Evolutionary conservation across 2,888 invertebrate species (phyloP), one percentile per base, ranked within the genome.

Genomic region (Oegoconia quadripuncta): DNA sequence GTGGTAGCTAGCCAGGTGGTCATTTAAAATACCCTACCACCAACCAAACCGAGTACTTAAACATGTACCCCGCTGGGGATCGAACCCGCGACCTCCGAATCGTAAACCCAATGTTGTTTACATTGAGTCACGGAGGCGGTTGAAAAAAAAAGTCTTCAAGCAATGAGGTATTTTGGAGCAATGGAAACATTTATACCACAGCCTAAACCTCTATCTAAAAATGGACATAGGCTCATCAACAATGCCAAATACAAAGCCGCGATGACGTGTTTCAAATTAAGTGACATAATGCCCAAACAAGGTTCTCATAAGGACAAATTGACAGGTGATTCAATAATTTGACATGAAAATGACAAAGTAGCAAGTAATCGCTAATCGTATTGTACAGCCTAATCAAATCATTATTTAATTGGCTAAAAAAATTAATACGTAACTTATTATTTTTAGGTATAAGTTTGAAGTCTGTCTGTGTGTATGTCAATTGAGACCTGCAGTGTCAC

Each of bases 291-390:
- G 26, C 15, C 16, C n/a, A 17, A 18, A 29, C 31, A 8, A 30
- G 20, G 16, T 25, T 22, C 22, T 28, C 15, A 34, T 28, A 11
- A 14, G 31, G 8, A 31, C 13, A 16, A 14, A 36, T 14, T 27
- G 27, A 28, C 27, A 26, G 8, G 28, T 46, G 44, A 51, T 22
- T 41, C 42, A 34, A 26, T 15, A 28, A 34, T 32, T 31, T 34
- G 37, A 39, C 40, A 43, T 33, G 33, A 46, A 36, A 25, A 33
- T 40, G 46, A 39, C 41, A 48, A 51, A 49, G 41, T 45, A 35
- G 26, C 44, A 26, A 9, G 17, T 30, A 44, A 50, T 41, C 41
- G 38, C 42, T 46, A 52, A 48, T 38, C 34, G 37, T 23, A 13
- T 12, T 17, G 39, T n/a, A 32, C n/a, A 7, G 27, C 6, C 1